Evolutionary conservation across 2,113 vertebrate genomes (phyloP).

Genomic region (Coptodon rendalli): DNA sequence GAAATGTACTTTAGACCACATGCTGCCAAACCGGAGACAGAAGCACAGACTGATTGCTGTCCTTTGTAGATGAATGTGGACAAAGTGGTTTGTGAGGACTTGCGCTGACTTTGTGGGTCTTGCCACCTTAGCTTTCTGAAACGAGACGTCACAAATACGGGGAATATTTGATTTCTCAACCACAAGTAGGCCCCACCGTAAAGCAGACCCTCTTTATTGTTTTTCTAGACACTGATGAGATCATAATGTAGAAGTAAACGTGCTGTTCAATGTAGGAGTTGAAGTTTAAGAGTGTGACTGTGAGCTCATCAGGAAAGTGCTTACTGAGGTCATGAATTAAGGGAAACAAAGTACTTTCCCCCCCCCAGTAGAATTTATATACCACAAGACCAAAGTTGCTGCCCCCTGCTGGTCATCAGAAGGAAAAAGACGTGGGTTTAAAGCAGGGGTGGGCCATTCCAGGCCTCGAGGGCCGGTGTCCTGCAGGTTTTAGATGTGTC

Average conservation of each 20-base stretch:
- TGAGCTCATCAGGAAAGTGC: not conserved
- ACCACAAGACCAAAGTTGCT: no score
- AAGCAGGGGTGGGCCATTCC: fast-evolving
- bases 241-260: not conserved
- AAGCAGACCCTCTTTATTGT: not conserved
- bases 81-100: not conserved
- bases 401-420: not conserved
- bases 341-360: not conserved
- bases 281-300: not conserved
- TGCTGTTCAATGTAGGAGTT: not conserved
- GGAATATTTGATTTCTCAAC: not conserved
- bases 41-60: not conserved
- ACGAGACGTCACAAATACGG: not conserved
- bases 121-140: not conserved
- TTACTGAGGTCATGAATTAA: not conserved
- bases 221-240: not conserved
- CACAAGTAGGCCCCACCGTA: not conserved
- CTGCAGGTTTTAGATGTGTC: not conserved
- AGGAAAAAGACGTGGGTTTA: not conserved
- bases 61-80: not conserved
- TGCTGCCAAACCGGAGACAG: not conserved
- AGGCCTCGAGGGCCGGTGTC: fast-evolving
- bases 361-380: not conserved
- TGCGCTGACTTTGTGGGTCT: not conserved
- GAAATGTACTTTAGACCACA: not conserved